Percentiles rank a stretch among this genome's conserved stretches.
Evolutionary conservation across 2,888 invertebrate species (phyloP).

Genomic region (Parnassius apollo): DNA sequence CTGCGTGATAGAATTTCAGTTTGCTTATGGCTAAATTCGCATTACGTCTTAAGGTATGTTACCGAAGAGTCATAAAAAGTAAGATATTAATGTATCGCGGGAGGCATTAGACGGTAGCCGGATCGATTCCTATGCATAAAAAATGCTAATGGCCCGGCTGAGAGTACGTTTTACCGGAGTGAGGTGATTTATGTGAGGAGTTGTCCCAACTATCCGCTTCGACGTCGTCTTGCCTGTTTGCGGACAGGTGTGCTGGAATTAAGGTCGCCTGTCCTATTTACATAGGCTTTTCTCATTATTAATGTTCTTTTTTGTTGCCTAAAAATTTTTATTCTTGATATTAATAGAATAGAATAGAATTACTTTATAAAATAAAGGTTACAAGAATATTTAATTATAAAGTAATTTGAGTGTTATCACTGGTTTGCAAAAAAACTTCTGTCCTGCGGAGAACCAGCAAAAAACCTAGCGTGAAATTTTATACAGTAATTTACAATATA

Average conservation of each 20-base stretch:
- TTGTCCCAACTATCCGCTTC: constrained; percentile 58
- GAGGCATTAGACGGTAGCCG: constrained; percentile 77
- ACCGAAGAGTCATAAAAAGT: constrained; percentile 80
- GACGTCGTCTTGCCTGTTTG: constrained; percentile 44
- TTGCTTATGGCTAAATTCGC: constrained; percentile 23
- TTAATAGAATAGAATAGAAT: too few relatives aligned
- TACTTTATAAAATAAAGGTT: too few relatives aligned
- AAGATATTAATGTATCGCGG: constrained; percentile 82
- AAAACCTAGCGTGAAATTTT: too few relatives aligned
- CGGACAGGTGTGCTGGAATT: constrained; percentile 50
- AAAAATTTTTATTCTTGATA: too few relatives aligned
- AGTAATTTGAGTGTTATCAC: too few relatives aligned
- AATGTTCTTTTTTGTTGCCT: too few relatives aligned
- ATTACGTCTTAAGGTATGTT: constrained; percentile 64
- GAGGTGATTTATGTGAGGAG: constrained; percentile 72
- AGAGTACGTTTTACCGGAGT: constrained; percentile 61
- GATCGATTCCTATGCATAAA: constrained; percentile 81
- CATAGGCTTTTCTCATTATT: constrained; percentile 9
- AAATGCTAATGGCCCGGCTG: constrained; percentile 77
- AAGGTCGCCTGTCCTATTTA: constrained; percentile 14
- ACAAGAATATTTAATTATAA: too few relatives aligned
- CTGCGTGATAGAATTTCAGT: constrained; percentile 5
- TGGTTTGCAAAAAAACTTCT: too few relatives aligned
- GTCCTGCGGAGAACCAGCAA: too few relatives aligned
- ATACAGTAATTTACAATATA: too few relatives aligned